Base-by-base conservation (phyloP, 2,797 vertebrate genomes). In the Allobates femoralis region DNA sequence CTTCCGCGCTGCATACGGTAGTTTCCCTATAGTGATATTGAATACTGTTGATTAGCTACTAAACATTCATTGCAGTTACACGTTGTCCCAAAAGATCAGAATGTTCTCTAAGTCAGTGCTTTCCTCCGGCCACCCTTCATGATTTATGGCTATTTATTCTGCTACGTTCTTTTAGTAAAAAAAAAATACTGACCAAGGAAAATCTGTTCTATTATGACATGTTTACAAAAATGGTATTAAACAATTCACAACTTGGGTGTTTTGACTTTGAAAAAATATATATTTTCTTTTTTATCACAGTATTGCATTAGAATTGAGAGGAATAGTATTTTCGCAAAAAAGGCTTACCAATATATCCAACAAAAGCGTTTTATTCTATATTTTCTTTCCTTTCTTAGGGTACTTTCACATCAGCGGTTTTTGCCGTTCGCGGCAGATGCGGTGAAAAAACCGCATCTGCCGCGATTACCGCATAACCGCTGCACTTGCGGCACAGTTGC, bases 41-140 rank as follows among this genome's bases (percentile, higher is more conserved):
- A 87, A 87, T 87, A 80, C 75, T 84, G 86, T 84, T 87, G 86
- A 87, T 87, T 84, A 87, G 81, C 76, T 84, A 30, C 82, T 84
- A 78, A 87, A 75, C 76, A 84, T 75, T 80, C 67, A 87, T 28
- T 74, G 58, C 69, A 66, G 67, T 87, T 79, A 58, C 77, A 87
- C 56, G 62, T 79, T 75, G 81, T 69, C 75, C 74, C 66, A 87
- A 84, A 83, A 77, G 86, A 87, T 79, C 86, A 87, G 32, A 83
- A 87, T 87, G 81, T 87, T 84, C 86, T 84, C 11, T 51, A 84
- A 64, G 8, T 79, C 51, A n/a, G 15, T 79, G 64, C 66, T 84
- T 79, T 87, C 53, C 37, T 87, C 51, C 62, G 76, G 58, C 74
- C 86, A 87, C 86, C 81, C 81, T 80, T 67, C 64, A 87, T 87